Base-by-base conservation (phyloP, 2,888 invertebrate genomes). In the Cephalotes varians region DNA sequence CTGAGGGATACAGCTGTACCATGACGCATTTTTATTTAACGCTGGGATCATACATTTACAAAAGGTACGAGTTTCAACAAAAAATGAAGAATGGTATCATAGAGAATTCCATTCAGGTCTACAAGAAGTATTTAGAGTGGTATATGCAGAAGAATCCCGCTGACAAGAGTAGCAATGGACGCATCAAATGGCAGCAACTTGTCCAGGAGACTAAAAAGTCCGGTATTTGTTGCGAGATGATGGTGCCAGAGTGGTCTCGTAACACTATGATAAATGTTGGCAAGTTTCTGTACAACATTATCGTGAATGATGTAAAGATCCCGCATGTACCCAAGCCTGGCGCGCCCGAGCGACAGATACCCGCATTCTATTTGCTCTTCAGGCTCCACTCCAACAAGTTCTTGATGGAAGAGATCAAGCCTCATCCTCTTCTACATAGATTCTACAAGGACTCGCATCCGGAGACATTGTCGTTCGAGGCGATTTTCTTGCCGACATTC, bases 221-320 rank as follows among this genome's bases (percentile, higher is more conserved):
- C 10, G 92, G 92, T 1, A 44, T 83, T 28, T 90, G 92, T 0
- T 79, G 96, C 95, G 96, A 96, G 88, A 90, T 95, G 6, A 95
- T 95, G 47, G 96, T 97, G 86, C 95, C 95, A 15, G 93, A 95
- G 0, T 98, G 98, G 98, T 96, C 97, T 0, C 93, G 95, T 15
- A 95, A 96, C 83, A 96, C 97, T 65, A 93, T 96, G 12, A 94
- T 95, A 71, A 96, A 96, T 60, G 95, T 99, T 67, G 99, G 99
- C 54, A 97, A 97, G 91, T 98, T 98, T 94, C 95, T 99, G 0
- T 98, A 98, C 93, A 97, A 97, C 89, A 97, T 99, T 62, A 96
- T 99, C 18, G 96, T 98, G 92, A 96, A 97, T 77, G 98, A 98
- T 93, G 95, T 98, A 9, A 98, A 98, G 95, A 96, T 99, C 71